These are phyloP conservation scores for Euglossa dilemma DNA, from an alignment of 1,140 invertebrate species.

Conservation along the genomic window DNA sequence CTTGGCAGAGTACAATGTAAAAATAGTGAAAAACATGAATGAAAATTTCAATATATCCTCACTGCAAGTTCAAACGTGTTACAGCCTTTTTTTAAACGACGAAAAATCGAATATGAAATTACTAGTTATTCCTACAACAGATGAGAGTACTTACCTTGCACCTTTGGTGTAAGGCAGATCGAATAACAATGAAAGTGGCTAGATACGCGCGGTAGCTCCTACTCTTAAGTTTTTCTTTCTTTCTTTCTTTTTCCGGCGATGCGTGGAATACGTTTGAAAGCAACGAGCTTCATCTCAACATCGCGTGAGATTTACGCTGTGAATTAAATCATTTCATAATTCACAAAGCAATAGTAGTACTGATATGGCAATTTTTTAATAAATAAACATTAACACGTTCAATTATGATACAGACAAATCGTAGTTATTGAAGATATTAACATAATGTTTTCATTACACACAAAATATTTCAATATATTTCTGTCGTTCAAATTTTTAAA, in stretches of 20 bases:
- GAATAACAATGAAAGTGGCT: slow-evolving; percentile 81
- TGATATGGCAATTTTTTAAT: neutral
- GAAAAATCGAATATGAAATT: neutral
- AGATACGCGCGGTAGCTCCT: slow-evolving; percentile 53
- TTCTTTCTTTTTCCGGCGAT: slow-evolving; percentile 50
- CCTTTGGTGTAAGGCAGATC: slow-evolving; percentile 69
- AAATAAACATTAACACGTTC: neutral
- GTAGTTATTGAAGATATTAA: neutral
- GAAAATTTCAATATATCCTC: slow-evolving; percentile 1
- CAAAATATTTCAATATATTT: neutral
- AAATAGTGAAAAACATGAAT: neutral
- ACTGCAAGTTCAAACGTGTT: neutral
- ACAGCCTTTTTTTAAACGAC: neutral
- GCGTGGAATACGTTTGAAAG: slow-evolving; percentile 21
- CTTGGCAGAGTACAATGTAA: neutral
- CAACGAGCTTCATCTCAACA: slow-evolving; percentile 23
- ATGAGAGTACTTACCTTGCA: slow-evolving; percentile 12
- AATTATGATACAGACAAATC: neutral
- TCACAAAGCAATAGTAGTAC: neutral
- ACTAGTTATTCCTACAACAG: neutral
- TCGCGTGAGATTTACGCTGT: neutral
- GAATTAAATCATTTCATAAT: slow-evolving; percentile 23
- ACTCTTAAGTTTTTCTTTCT: slow-evolving; percentile 56
- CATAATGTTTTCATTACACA: neutral
- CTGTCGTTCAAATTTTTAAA: neutral